Conservation (phyloP, 2,113 vertebrate genomes). For the Corapipo altera region DNA sequence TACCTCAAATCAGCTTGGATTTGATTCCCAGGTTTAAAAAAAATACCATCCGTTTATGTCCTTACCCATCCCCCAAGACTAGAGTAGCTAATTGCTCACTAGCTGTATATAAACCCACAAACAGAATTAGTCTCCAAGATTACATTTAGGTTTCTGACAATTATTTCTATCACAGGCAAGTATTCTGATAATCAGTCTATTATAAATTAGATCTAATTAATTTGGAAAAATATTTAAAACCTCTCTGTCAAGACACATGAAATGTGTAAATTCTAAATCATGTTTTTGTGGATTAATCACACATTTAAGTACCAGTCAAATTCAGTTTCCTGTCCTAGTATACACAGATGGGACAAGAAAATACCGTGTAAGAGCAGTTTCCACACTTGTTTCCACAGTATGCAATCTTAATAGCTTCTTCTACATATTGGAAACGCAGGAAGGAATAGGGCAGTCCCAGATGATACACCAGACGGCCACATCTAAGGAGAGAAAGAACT, state of each 20-base stretch:
- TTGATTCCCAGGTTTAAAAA: not conserved
- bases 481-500: constrained; percentile 73
- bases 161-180: not conserved
- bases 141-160: not conserved
- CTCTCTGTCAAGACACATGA: not conserved
- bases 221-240: not conserved
- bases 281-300: not conserved
- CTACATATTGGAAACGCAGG: constrained; percentile 81
- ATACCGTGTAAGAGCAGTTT: constrained; percentile 83
- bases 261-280: not conserved
- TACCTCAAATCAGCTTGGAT: not conserved
- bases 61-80: not conserved
- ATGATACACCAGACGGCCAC: constrained; percentile 87
- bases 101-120: not conserved
- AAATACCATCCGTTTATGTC: not conserved
- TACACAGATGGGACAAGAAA: not conserved
- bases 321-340: not conserved
- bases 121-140: not conserved
- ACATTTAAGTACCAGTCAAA: not conserved
- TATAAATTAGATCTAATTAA: not conserved
- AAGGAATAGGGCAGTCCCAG: constrained; percentile 86
- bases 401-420: constrained; percentile 82
- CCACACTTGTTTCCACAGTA: constrained; percentile 88
- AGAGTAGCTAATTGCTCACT: not conserved
- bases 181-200: not conserved